Conservation (phyloP, 2,888 invertebrate genomes). For the Metallyticus violacea region DNA sequence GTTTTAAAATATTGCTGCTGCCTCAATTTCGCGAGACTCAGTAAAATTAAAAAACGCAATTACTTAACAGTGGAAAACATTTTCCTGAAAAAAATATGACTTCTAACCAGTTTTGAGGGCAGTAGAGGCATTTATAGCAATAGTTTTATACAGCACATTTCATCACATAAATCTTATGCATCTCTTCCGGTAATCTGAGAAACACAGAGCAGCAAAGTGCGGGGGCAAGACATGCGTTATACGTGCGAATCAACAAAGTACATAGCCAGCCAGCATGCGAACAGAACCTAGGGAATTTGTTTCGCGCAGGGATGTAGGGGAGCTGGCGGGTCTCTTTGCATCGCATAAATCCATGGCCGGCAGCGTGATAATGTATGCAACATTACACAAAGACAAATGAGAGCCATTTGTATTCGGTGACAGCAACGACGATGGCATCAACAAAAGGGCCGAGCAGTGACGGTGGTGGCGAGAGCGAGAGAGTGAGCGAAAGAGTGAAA, state of each 20-base stretch:
- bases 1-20: too few species aligned
- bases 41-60: too few species aligned
- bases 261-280: neutral
- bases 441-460: constrained; percentile 8
- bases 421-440: constrained; percentile 15
- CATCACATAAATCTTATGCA: neutral
- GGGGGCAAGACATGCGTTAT: neutral
- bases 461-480: neutral
- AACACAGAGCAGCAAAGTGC: neutral
- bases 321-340: neutral
- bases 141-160: neutral
- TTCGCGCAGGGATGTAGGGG: neutral
- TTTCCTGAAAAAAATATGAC: too few species aligned
- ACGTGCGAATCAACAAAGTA: neutral
- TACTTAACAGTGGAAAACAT: too few species aligned
- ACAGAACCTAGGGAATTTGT: constrained; percentile 5
- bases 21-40: too few species aligned
- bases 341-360: constrained; percentile 15
- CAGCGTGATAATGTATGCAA: constrained; percentile 14
- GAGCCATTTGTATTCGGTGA: constrained; percentile 18
- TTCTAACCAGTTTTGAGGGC: neutral
- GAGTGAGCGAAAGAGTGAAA: neutral
- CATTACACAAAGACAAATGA: constrained; percentile 21
- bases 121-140: neutral
- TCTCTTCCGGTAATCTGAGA: neutral